Evolutionary conservation across 1,140 invertebrate genomes (phyloP), one percentile per base, ranked within the genome.

Genomic region (Metopolophium dirhodum): DNA sequence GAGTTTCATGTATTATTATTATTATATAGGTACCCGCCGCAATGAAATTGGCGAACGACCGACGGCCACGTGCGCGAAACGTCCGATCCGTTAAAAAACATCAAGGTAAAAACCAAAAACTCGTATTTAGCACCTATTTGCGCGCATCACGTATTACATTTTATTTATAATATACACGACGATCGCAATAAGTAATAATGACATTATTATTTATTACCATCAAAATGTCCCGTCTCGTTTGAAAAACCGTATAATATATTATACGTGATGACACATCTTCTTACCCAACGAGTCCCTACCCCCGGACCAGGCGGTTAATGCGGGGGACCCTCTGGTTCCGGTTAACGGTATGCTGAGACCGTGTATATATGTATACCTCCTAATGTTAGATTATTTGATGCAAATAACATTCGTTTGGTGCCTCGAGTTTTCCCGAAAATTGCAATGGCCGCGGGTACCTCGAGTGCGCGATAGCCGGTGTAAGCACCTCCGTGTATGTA

Each of bases 301-400:
- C 61, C 61, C 61, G 57, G 57, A 61, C 9, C 26, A 30, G 57
- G 26, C 26, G 8, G 57, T 30, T 61, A 61, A 30, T 35, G 30
- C 26, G 35, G 18, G 22, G 88, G n/a, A n/a, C 88, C 88, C 88
- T 51, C 30, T 35, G 88, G 88, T 90, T 90, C 89, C 35, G 54
- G 89, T 90, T 90, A 90, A 90, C 89, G 89, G 89, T 90, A 41
- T 47, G 54, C n/a, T 18, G 51, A 18, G 61, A 77, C 61, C n/a
- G n/a, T 11, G n/a, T 68, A 26, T 3, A n/a, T n/a, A n/a, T n/a
- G 30, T 30, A 2, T 61, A 61, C 3, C 26, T 51, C 51, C 3
- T 68, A 68, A 14, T 68, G 30, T 61, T 61, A 26, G 26, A 61
- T 61, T 61, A n/a, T 68, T 2, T 77, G 37, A 45, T 20, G 61